Conservation (phyloP, 2,888 invertebrate species). For the Thysanoteuthis rhombus region DNA sequence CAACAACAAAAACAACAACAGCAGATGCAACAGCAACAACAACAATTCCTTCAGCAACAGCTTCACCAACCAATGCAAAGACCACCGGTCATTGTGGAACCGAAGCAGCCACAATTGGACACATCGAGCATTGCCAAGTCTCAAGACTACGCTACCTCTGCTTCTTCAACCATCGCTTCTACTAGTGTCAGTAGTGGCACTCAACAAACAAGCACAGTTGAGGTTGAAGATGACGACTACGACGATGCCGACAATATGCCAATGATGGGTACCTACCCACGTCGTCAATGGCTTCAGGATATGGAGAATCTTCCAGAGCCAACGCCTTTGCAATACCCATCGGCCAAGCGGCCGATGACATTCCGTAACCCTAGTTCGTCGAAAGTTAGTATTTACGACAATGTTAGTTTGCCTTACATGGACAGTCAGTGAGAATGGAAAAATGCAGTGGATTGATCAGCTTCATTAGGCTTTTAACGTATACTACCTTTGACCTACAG, state of each 20-base stretch:
- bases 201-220: constrained; percentile 12
- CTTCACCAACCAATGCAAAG: background rate
- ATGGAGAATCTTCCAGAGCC: constrained; percentile 43
- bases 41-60: background rate
- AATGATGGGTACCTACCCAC: constrained; percentile 43
- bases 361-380: constrained; percentile 59
- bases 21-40: background rate
- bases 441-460: background rate
- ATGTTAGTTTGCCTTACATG: constrained; percentile 41
- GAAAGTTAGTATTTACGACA: constrained; percentile 60
- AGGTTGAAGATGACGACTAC: constrained; percentile 50
- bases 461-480: background rate
- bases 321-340: constrained; percentile 55
- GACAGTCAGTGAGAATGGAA: background rate
- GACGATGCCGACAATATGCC: constrained; percentile 51
- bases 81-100: background rate
- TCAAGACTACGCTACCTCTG: background rate
- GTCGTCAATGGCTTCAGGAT: constrained; percentile 29
- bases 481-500: background rate
- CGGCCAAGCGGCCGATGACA: constrained; percentile 58
- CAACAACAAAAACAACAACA: background rate
- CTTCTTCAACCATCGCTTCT: background rate
- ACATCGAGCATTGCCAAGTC: background rate
- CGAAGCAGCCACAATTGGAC: background rate
- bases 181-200: background rate